phyloP scores from a whole-genome alignment of 2,113 vertebrate species.

The Andinoacara biseriatus region DNA sequence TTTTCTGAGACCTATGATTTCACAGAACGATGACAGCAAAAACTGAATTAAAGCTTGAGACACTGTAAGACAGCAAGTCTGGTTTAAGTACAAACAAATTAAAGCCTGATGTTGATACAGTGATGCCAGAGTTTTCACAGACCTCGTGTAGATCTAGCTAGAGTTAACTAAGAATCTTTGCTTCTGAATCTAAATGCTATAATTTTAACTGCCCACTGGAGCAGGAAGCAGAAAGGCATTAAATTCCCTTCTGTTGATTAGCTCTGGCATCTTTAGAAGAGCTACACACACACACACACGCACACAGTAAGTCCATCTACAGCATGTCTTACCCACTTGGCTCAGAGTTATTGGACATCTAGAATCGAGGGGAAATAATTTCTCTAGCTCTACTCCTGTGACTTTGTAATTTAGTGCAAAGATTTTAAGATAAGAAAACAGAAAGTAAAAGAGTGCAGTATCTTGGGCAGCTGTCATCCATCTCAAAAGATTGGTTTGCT shows the following conservation, averaged over 20 bases:
- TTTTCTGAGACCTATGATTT: neutral
- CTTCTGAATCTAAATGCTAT: constrained; percentile 66
- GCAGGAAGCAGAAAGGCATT: constrained; percentile 56
- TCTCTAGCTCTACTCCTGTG: constrained; percentile 33
- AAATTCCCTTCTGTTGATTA: constrained; percentile 59
- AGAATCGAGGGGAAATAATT: constrained; percentile 23
- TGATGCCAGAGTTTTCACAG: constrained; percentile 42
- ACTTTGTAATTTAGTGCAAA: constrained; percentile 56
- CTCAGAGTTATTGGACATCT: constrained; percentile 52
- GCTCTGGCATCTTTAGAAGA: constrained; percentile 49
- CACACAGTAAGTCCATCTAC: neutral
- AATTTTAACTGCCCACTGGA: constrained; percentile 67
- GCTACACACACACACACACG: neutral
- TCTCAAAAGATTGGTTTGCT: constrained; percentile 10
- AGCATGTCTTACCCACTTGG: constrained; percentile 20
- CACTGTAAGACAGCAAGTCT: neutral
- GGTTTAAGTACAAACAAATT: constrained; percentile 34
- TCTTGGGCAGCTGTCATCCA: constrained; percentile 6
- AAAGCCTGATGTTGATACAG: constrained; percentile 36
- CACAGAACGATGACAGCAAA: neutral
- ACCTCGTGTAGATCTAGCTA: constrained; percentile 28
- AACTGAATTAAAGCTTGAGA: neutral
- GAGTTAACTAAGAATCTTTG: constrained; percentile 50
- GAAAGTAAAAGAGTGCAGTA: neutral
- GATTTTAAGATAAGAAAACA: constrained; percentile 25